These are phyloP conservation scores for Ochotona curzoniae DNA, from an alignment of 2,113 vertebrate species.

Conservation along the genomic window DNA sequence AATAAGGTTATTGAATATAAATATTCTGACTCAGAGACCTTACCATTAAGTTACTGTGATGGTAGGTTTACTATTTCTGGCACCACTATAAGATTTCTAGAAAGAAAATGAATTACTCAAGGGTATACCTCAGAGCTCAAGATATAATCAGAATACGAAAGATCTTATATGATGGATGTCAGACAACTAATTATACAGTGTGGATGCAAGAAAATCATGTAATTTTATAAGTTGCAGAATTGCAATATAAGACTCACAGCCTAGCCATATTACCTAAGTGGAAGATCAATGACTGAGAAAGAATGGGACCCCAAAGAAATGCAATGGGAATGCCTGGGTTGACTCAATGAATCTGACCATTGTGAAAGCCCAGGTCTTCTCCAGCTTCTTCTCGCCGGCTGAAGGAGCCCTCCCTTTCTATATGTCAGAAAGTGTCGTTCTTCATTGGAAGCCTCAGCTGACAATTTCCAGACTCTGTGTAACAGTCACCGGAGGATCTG, in stretches of 20 bases:
- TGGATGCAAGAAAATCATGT: neutral
- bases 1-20: neutral
- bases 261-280: neutral
- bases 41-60: neutral
- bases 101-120: neutral
- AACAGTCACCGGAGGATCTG: neutral
- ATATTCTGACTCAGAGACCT: neutral
- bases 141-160: neutral
- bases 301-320: neutral
- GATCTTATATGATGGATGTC: neutral
- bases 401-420: neutral
- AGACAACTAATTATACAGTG: neutral
- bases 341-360: neutral
- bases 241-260: neutral
- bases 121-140: neutral
- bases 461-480: neutral
- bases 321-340: neutral
- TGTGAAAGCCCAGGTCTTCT: neutral
- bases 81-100: neutral
- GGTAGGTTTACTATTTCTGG: neutral
- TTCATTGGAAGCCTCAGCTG: neutral
- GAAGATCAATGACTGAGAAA: neutral
- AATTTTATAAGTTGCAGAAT: neutral
- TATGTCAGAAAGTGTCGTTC: neutral
- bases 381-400: neutral